Base-by-base conservation (phyloP, 1,140 invertebrate genomes). In the Bathynomus jamesi region DNA sequence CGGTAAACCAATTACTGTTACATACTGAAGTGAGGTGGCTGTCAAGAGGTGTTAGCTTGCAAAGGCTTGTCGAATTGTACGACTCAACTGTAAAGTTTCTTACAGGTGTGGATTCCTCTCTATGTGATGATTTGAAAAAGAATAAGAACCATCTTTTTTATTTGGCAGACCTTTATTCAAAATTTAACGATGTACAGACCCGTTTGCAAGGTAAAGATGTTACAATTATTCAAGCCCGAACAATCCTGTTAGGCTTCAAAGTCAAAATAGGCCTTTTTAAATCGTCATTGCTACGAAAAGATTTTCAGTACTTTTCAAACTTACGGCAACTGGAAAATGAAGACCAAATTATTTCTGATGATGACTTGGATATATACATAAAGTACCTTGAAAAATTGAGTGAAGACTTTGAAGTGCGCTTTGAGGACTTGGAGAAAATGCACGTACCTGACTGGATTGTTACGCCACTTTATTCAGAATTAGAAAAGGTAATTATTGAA, bases 201-300 rank as follows among this genome's bases (percentile, higher is more conserved):
- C 63, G 63, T 72, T 46, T 74, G 46, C 73, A 74, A 40, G 73
- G 69, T 67, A 74, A 71, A 71, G 69, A 62, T 64, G 60, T 69
- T 61, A 72, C 40, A 67, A 72, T 72, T 53, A 68, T 68, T 66
- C 70, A 46, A 68, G 1, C 24, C 61, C 60, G 60, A 31, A 65
- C 32, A 71, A 67, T 72, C 53, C 40, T 72, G 11, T 24, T 60
- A 67, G 21, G 70, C 65, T 72, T 72, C 30, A 21, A 71, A 53
- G 62, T 46, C 40, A 71, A 68, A 68, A 68, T 75, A 53, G 46
- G 53, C 28, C 32, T 75, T 60, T 61, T 74, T 71, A 71, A 62
- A 71, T 61, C 66, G 40, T 71, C 66, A 67, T 29, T 72, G 46
- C 27, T 60, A 65, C 68, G 25, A 10, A 70, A 25, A 64, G 60